A percentile compares a stretch with the other conserved stretches of the same genome.
These are phyloP conservation scores for Cebidichthys violaceus DNA, from an alignment of 2,113 vertebrate genomes.

Conservation along the genomic window DNA sequence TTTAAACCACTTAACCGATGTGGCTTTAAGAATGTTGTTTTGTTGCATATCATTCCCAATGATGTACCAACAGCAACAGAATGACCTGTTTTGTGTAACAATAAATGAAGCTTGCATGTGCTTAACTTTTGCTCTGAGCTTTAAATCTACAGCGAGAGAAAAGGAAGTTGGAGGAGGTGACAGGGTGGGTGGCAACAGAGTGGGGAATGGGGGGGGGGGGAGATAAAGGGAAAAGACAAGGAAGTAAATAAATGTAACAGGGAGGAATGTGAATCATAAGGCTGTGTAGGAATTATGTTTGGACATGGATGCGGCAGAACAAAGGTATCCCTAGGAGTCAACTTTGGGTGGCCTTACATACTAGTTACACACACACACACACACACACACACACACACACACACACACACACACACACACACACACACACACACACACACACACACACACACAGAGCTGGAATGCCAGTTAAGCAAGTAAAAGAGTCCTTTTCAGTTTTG, in stretches of 20 bases:
- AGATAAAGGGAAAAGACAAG: slow-evolving; percentile 10
- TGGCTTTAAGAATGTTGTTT: not conserved
- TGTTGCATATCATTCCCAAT: not conserved
- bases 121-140: not conserved
- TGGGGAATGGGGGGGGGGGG: not conserved
- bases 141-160: not conserved
- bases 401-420: slow-evolving; percentile 21
- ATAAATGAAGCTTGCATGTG: not conserved
- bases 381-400: slow-evolving; percentile 39
- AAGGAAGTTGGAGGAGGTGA: slow-evolving; percentile 2
- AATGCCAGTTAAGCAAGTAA: slow-evolving; percentile 25
- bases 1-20: too few species aligned
- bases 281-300: slow-evolving; percentile 13
- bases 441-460: slow-evolving; percentile 27
- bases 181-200: not conserved
- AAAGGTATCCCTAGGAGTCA: slow-evolving; percentile 52
- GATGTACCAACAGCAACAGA: not conserved
- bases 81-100: not conserved
- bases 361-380: too few species aligned
- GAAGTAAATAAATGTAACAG: slow-evolving; percentile 22
- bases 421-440: slow-evolving; percentile 10
- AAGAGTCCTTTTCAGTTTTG: slow-evolving; percentile 39
- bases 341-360: slow-evolving; percentile 35
- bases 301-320: slow-evolving; percentile 31
- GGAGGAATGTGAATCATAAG: slow-evolving; percentile 43